Evolutionary conservation across 2,113 vertebrate genomes (phyloP), one percentile per base, ranked within the genome.

Genomic region (Burhinus bistriatus): DNA sequence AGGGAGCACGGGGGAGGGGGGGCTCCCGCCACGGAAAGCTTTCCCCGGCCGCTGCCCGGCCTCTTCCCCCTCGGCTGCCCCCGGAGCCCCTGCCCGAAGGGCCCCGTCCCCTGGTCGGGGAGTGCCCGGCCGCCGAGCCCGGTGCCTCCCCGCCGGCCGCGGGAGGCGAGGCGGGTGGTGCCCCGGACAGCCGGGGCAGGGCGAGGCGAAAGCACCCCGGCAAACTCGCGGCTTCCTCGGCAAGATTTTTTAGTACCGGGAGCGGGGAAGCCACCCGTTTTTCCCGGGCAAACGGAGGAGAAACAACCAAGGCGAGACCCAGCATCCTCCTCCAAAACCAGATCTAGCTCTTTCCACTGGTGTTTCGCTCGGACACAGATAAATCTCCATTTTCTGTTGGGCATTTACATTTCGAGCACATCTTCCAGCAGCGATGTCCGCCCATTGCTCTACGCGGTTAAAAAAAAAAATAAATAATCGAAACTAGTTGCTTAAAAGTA

Each of bases 1-100:
- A 68, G 75, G 70, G 79, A 88, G 68, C 45, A 44, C 83, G 68
- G 58, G 58, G 96, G 66, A 75, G 68, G 94, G 78, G 71, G 62
- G 25, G 38, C 51, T 84, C 30, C 47, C 17, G 6, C n/a, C 6
- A 30, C 20, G 4, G 80, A 71, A 36, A 59, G 27, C 42, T 52
- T 76, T 72, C 44, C 17, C 32, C 36, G 49, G n/a, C 45, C 58
- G 9, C 65, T 66, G 57, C 25, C 34, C 45, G 15, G 77, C 62
- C 87, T 83, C 25, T 80, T 21, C 12, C 64, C 51, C 21, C 14
- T 44, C 22, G 34, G 64, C 49, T 38, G 30, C 8, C 61, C 44
- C 38, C 5, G 29, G 12, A 86, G 9, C 14, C 27, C 52, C 4
- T 3, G 20, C 5, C 66, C 45, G 66, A 77, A 78, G 9, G 16